phyloP scores from a whole-genome alignment of 2,113 vertebrate genomes.

The Oceanodroma tethys region DNA sequence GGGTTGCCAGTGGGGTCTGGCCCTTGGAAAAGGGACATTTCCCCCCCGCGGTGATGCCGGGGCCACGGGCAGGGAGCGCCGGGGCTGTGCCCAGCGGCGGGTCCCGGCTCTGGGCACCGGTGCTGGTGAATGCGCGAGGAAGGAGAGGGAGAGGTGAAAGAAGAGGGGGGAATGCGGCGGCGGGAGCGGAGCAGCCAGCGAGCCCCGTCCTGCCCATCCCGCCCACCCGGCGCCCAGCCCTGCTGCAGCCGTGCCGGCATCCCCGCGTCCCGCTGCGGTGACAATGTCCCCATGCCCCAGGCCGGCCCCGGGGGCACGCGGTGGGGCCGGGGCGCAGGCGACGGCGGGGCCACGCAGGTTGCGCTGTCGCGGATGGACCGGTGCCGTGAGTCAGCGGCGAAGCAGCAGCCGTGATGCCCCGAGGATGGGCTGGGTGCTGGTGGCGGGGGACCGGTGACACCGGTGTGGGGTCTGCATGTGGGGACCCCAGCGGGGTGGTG shows the following conservation, averaged over 20 bases:
- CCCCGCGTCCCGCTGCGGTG: fast-evolving
- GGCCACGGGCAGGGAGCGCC: fast-evolving
- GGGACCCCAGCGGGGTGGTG: fast-evolving
- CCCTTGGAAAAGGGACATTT: not conserved
- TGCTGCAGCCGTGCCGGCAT: not conserved
- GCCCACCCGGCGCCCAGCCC: fast-evolving
- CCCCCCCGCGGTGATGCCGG: fast-evolving
- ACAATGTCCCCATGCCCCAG: fast-evolving
- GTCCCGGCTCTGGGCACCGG: fast-evolving
- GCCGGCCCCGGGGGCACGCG: not conserved
- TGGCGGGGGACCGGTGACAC: fast-evolving
- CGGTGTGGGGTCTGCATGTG: fast-evolving
- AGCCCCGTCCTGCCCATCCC: not conserved
- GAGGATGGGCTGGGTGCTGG: not conserved
- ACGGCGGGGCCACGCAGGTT: fast-evolving
- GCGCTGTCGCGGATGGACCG: fast-evolving
- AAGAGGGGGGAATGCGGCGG: fast-evolving
- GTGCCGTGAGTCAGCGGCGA: not conserved
- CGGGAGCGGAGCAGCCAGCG: not conserved
- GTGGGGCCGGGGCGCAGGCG: not conserved
- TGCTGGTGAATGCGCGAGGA: fast-evolving
- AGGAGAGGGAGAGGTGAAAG: not conserved
- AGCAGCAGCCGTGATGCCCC: not conserved
- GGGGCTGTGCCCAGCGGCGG: fast-evolving
- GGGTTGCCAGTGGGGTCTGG: fast-evolving